These are phyloP conservation scores for Ctenoplectra terminalis DNA, from an alignment of 1,140 invertebrate genomes.

Conservation along the genomic window DNA sequence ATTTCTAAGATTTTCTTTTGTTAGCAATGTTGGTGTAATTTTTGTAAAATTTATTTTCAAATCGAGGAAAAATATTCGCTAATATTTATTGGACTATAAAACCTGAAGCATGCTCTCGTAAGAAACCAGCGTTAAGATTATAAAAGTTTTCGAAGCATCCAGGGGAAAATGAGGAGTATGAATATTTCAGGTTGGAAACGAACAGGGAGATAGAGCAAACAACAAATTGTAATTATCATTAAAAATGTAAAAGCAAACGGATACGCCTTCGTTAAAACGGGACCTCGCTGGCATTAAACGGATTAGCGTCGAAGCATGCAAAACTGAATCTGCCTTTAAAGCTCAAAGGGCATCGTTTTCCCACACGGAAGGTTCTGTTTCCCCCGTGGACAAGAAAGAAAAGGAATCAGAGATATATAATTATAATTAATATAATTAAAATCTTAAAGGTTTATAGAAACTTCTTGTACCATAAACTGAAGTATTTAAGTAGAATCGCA, in stretches of 20 bases:
- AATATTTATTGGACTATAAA: too few species aligned
- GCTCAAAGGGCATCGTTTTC: not conserved
- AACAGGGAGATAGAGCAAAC: not conserved
- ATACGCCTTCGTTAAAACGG: not conserved
- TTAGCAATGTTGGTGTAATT: too few species aligned
- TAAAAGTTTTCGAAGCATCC: not conserved
- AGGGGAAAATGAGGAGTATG: not conserved
- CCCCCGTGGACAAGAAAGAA: not conserved
- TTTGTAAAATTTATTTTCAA: too few species aligned
- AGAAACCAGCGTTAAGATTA: not conserved
- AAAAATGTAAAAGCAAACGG: not conserved
- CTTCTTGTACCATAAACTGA: not conserved
- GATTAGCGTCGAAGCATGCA: constrained; percentile 12
- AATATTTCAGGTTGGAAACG: not conserved
- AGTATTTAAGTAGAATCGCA: not conserved
- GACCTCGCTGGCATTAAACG: constrained; percentile 2
- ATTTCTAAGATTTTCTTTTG: too few species aligned
- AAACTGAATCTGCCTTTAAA: not conserved
- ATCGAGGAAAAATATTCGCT: too few species aligned
- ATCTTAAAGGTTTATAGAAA: not conserved
- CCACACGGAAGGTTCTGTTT: not conserved
- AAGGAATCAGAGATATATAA: too few species aligned
- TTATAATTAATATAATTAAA: constrained; percentile 27
- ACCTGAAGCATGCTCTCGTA: too few species aligned
- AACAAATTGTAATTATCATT: constrained; percentile 15